Evolutionary conservation across 2,888 invertebrate species (phyloP), one percentile per base, ranked within the genome.

Genomic region (Spisula solida): DNA sequence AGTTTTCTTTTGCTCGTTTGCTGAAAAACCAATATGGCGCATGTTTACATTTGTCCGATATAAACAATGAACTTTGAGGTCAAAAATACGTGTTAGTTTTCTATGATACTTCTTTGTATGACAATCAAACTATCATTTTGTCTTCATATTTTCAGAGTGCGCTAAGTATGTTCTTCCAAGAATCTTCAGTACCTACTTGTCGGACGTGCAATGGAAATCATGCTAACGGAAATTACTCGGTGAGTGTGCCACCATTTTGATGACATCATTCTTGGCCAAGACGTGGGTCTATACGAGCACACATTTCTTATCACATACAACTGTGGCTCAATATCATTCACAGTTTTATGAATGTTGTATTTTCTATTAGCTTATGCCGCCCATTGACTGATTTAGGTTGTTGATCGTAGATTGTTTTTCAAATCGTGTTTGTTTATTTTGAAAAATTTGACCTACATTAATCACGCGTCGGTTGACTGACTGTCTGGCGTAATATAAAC

Each of bases 101-200:
- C 0, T 25, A 47, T 82, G 34, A 66, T 82, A 29, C 20, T 1
- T 29, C 20, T 81, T 14, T 51, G 4, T 82, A 29, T 70, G 25
- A 56, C 29, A 1, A 56, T 80, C n/a, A 47, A n/a, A 16, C 16
- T n/a, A n/a, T 31, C 10, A 56, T 12, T 41, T 85, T 31, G 89
- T 86, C 84, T 93, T 90, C 95, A 5, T 97, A 97, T 87, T 96
- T 96, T 93, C 98, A 99, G 99, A 98, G 98, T 93, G 99, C 99
- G 75, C 97, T 99, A 95, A 99, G 99, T 97, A 98, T 98, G 97
- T 99, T 99, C 97, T 98, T 99, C 97, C 98, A 99, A 98, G 99
- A 99, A 97, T 98, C 98, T 90, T 98, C 98, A 92, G 97, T 98
- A 95, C 98, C 98, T 95, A 98, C 98, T 87, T 98, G 98, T 96